Evolutionary conservation across 2,888 invertebrate genomes (phyloP), one percentile per base, ranked within the genome.

Genomic region (Agrilus biguttatus): DNA sequence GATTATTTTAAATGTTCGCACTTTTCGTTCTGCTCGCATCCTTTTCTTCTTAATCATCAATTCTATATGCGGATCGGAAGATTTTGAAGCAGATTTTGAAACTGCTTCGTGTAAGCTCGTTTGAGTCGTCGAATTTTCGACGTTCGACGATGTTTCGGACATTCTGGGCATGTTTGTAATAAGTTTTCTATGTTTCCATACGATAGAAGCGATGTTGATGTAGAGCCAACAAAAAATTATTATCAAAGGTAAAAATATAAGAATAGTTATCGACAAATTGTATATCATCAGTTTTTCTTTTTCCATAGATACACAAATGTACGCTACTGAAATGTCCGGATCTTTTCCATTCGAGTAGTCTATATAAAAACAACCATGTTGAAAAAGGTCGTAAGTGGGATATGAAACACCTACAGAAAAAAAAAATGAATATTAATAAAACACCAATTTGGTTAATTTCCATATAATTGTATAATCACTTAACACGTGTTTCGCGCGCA

Each of bases 1-100:
- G 34, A 78, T 72, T 8, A 77, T 66, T 47, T 67, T 69, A 43
- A 77, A 73, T 45, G 75, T 76, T 40, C 74, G 66, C 2, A 72
- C 62, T 53, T 75, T 76, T 4, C 72, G 61, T 28, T 61, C 56
- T 43, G 63, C 60, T 8, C 50, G 49, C 3, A 46, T 45, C 17
- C 43, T 62, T 41, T 53, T 55, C 21, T 45, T 52, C 35, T 54
- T 55, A 5, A 36, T 45, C 13, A 48, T 41, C 3, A 43, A 8
- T 33, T 45, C 45, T 36, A 42, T 10, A 2, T 28, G 28, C 1
- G 14, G 23, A 28, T n/a, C 14, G 17, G 8, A 13, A 2, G 23
- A 3, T 5, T 44, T 38, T 5, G 39, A 43, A 6, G 48, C 47
- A 5, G 48, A 45, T 33, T 49, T 49, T 17, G n/a, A n/a, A n/a